A percentile compares a stretch with the other conserved stretches of the same genome.
Evolutionary conservation across 2,888 invertebrate genomes (phyloP).

Genomic region (Linnaemya tessellans): DNA sequence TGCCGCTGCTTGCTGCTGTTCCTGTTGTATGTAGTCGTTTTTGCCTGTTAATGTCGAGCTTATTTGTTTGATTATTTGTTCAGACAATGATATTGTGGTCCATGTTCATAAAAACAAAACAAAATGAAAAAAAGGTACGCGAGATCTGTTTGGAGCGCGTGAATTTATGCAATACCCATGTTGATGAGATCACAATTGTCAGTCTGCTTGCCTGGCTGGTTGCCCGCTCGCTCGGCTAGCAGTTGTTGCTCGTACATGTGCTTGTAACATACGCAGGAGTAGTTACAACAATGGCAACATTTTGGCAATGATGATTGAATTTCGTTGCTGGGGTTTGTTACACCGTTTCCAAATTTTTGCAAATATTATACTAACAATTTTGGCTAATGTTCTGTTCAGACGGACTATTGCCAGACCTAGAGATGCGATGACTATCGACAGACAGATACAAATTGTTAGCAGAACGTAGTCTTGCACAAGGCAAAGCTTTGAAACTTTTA

Average conservation of each 20-base stretch:
- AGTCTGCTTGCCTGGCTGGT: conserved; percentile 11
- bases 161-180: conserved; percentile 80
- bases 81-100: conserved; percentile 75
- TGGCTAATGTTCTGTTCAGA: too few relatives aligned
- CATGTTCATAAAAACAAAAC: neutral
- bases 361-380: neutral
- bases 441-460: too few relatives aligned
- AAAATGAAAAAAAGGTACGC: conserved; percentile 28
- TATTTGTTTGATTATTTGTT: conserved; percentile 77
- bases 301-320: conserved; percentile 45
- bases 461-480: too few relatives aligned
- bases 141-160: conserved; percentile 76
- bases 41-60: conserved; percentile 14
- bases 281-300: conserved; percentile 27
- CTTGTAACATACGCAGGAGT: conserved; percentile 40
- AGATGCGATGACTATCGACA: too few relatives aligned
- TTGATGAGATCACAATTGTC: conserved; percentile 51
- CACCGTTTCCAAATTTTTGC: conserved; percentile 33
- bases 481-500: too few relatives aligned
- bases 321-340: neutral
- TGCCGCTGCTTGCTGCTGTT: conserved; percentile 56
- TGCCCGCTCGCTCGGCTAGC: conserved; percentile 23
- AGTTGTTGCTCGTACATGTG: neutral
- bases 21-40: conserved; percentile 51
- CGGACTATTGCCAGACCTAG: too few relatives aligned